Evolutionary conservation across 2,113 vertebrate species (phyloP), one percentile per base, ranked within the genome.

Genomic region (Erinaceus europaeus): DNA sequence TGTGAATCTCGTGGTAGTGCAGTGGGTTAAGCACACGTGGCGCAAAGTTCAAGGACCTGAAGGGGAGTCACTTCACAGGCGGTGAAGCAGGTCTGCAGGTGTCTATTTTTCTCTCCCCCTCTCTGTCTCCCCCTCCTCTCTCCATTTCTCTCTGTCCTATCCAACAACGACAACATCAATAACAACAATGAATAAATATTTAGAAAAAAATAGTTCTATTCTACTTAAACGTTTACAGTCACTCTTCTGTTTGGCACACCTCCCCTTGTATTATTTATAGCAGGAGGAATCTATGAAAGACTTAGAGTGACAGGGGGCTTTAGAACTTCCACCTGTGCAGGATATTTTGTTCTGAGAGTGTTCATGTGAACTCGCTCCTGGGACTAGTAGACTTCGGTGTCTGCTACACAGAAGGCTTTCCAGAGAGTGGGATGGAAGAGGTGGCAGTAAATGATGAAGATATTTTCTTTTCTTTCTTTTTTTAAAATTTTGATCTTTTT

Each of bases 221-320:
- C 68, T 80, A 32, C 67, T 72, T 67, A 21, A 55, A 71, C 79
- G 67, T 71, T 61, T 86, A n/a, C n/a, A 71, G 25, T 55, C 59
- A 53, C 52, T 76, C 82, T 92, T 50, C 50, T 83, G 20, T 79
- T 71, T 84, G 90, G 36, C 15, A n/a, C 75, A n/a, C 18, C 5
- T 40, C 46, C n/a, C 34, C 74, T 3, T 71, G 20, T 75, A 34
- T 81, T 90, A 79, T 53, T 25, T 82, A n/a, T 79, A 42, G 42
- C 27, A n/a, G 5, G 20, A 61, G 42, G 73, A 55, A 11, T 11
- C 36, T 12, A 76, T 38, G 53, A 55, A 55, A 50, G 40, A 74
- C 44, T 55, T 75, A 50, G 85, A 48, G 23, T 40, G 64, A 34
- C 67, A 42, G 4, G 23, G 61, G 32, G 5, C 62, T 75, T 86